Evolutionary conservation across 2,797 vertebrate genomes (phyloP), one percentile per base, ranked within the genome.

Genomic region (Spinus olivaceus): DNA sequence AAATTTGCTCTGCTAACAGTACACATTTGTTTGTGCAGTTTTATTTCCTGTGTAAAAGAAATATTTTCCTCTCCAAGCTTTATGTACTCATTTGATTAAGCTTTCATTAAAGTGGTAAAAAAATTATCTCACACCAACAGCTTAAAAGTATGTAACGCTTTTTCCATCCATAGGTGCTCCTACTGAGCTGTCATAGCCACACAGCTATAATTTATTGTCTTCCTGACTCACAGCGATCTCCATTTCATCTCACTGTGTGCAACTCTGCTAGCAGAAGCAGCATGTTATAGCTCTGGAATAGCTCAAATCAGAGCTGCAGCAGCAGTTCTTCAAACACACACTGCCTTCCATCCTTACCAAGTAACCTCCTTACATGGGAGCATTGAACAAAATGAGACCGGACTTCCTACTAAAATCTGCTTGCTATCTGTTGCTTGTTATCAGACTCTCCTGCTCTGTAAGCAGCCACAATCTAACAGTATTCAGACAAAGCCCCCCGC

Each of bases 301-400:
- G 81, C 57, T 90, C 71, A 70, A 85, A 83, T 12, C 32, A 94
- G 66, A 95, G 49, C 7, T 76, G 66, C 76, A 90, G 81, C 72
- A 88, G 86, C n/a, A 81, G 53, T 42, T 88, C 69, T 76, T 80
- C 82, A 41, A 51, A 57, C 6, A 37, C 32, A 81, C 14, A 19
- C 8, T 70, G 49, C n/a, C 33, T 71, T 95, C 73, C 67, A 84
- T 33, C 67, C n/a, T 74, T 41, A 61, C n/a, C 80, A 72, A 33
- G n/a, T 56, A 90, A 47, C 57, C 33, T 44, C 39, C 97, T 97
- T 97, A 98, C 96, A 96, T 96, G 91, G 35, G 76, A 78, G 77
- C 88, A 92, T 49, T 65, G 78, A 78, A 37, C 82, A 84, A 94
- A 89, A 37, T 1, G 33, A 44, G 82, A 70, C 81, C 5, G 10